Conservation (phyloP, 30 jellyfish, hydroid and myxozoan species). For the Hydractinia echinata region DNA sequence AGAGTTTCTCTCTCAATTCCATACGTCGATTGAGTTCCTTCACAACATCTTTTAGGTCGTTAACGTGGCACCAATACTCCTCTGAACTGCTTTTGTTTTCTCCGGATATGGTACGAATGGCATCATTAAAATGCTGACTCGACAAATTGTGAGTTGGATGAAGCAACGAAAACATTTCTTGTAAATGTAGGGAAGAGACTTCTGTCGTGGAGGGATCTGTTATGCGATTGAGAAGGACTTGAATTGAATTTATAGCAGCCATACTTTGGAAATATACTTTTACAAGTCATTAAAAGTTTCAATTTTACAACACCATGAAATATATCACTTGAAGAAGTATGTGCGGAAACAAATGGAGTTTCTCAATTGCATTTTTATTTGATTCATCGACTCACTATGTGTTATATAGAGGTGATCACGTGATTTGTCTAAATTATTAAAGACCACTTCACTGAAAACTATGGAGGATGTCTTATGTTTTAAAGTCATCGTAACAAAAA, state of each 20-base stretch:
- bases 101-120: neutral
- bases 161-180: neutral
- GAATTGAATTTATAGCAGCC: neutral
- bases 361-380: no score
- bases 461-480: no score
- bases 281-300: no score
- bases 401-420: no score
- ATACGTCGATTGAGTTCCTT: neutral
- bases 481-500: no score
- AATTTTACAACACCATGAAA: no score
- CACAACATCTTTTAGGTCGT: neutral
- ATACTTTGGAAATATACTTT: neutral
- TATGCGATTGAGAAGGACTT: neutral
- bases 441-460: no score
- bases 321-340: no score
- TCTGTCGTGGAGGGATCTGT: conserved; percentile 1
- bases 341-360: no score
- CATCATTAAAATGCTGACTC: neutral
- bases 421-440: no score
- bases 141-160: neutral
- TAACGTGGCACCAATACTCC: neutral
- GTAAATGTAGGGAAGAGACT: neutral
- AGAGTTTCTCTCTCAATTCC: neutral
- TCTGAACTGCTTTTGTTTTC: neutral
- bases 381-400: no score